Base-by-base conservation (phyloP, 2,888 invertebrate species). In the Cactoblastis cactorum region DNA sequence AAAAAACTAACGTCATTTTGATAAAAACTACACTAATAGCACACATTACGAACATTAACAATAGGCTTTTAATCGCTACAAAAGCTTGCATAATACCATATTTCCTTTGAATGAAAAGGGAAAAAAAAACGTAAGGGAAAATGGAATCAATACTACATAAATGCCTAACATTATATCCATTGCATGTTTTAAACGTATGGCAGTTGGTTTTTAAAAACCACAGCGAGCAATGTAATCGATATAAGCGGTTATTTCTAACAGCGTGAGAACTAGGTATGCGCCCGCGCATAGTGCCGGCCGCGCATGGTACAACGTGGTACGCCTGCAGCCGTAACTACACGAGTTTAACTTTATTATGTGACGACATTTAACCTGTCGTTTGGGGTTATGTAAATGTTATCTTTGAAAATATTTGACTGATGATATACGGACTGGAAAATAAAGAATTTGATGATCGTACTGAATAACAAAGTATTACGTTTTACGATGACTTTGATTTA, bases 241-340 rank as follows among this genome's bases (percentile, higher is more conserved):
- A 11, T 4, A 8, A 32, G 17, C 43, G 28, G 28, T 28, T 3
- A 17, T 0, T 32, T 41, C 41, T 22, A 15, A 4, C 28, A n/a
- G 3, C 43, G 43, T 32, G 43, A 11, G 28, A 43, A 9, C 28
- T 28, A 17, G 15, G 43, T 43, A 28, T 61, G 67, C 70, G 67
- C 66, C 63, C 65, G 71, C 70, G 65, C 58, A 58, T 62, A 63
- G 71, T 74, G 69, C 71, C 79, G 65, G 67, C 58, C 77, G 78
- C 68, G 85, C 77, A 61, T 83, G 86, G 86, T 73, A 86, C 85
- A 74, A 63, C 63, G 58, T 67, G 73, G 74, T 72, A 72, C 77
- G 71, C 61, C 52, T 54, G 59, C 58, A 63, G 43, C 28, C 43
- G 43, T 43, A 43, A 43, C 43, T 43, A 43, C 24, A 43, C 24